phyloP scores from a whole-genome alignment of 2,888 invertebrate species.

The Clusia tigrina region DNA sequence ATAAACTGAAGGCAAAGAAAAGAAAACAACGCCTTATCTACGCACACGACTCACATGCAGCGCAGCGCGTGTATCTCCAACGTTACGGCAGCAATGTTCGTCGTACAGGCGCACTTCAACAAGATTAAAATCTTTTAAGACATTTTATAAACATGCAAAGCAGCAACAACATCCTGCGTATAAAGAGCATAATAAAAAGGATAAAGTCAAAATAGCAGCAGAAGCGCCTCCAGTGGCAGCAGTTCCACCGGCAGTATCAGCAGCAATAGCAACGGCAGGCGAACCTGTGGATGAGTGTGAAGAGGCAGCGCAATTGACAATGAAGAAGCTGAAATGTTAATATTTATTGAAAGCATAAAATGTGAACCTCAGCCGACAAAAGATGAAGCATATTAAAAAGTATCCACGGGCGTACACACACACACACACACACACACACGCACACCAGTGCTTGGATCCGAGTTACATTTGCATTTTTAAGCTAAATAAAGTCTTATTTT shows the following conservation, averaged over 20 bases:
- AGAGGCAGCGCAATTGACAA: conserved; percentile 22
- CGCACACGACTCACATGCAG: no score
- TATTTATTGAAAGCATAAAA: conserved; percentile 52
- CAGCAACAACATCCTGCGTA: conserved; percentile 19
- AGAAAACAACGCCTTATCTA: no score
- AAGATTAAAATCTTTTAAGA: conserved; percentile 54
- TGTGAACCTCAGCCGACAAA: conserved; percentile 3
- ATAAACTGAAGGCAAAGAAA: no score
- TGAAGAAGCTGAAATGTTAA: conserved; percentile 42
- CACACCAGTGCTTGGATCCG: no score
- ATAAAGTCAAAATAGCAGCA: conserved; percentile 16
- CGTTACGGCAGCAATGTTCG: no score
- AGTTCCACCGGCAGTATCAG: neutral
- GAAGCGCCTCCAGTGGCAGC: neutral
- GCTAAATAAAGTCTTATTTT: neutral
- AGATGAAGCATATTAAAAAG: neutral
- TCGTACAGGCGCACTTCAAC: conserved; percentile 29
- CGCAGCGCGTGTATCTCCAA: no score
- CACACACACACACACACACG: no score
- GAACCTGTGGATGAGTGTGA: neutral
- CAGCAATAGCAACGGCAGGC: neutral
- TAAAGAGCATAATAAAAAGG: conserved; percentile 20
- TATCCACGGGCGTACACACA: neutral
- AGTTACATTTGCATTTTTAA: neutral
- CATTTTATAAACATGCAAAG: conserved; percentile 53